phyloP scores from a whole-genome alignment of 2,888 invertebrate genomes.

The Ephialtes manifestator region DNA sequence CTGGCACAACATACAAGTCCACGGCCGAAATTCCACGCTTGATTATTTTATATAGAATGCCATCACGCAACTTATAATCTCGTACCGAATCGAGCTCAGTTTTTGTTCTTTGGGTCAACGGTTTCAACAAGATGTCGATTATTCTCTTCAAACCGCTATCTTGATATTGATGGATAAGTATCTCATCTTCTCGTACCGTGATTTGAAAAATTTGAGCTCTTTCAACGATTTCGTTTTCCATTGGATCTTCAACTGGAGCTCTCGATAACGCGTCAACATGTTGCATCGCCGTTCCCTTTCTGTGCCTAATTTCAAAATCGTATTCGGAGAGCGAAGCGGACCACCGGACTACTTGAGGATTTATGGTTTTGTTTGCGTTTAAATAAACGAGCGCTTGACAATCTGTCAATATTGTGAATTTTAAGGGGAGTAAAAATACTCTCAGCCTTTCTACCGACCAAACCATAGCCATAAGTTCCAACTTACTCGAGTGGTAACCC shows the following conservation, averaged over 20 bases:
- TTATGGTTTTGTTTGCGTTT: too few species aligned
- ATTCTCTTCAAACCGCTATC: slow-evolving; percentile 1
- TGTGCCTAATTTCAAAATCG: slow-evolving; percentile 68
- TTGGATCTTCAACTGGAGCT: slow-evolving; percentile 63
- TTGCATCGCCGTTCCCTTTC: slow-evolving; percentile 71
- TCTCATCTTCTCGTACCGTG: slow-evolving; percentile 26
- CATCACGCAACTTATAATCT: slow-evolving; percentile 31
- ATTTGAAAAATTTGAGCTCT: slow-evolving; percentile 50
- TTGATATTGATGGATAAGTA: slow-evolving; percentile 11
- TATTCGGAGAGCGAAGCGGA: slow-evolving; percentile 44
- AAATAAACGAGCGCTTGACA: slow-evolving; percentile 49
- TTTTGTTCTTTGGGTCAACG: not conserved
- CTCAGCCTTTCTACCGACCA: slow-evolving; percentile 49
- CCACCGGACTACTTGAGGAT: slow-evolving; percentile 46
- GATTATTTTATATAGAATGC: slow-evolving; percentile 25
- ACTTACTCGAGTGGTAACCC: slow-evolving; percentile 73
- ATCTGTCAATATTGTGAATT: slow-evolving; percentile 70
- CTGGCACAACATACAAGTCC: slow-evolving; percentile 50
- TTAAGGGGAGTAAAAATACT: slow-evolving; percentile 30
- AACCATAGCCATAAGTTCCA: slow-evolving; percentile 54
- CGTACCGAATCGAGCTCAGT: slow-evolving; percentile 24
- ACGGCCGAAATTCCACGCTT: slow-evolving; percentile 25
- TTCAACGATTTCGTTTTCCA: slow-evolving; percentile 25
- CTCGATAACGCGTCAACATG: slow-evolving; percentile 71
- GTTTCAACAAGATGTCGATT: slow-evolving; percentile 27